Evolutionary conservation across 2,113 vertebrate genomes (phyloP).

Genomic region (Pseudopipra pipra): DNA sequence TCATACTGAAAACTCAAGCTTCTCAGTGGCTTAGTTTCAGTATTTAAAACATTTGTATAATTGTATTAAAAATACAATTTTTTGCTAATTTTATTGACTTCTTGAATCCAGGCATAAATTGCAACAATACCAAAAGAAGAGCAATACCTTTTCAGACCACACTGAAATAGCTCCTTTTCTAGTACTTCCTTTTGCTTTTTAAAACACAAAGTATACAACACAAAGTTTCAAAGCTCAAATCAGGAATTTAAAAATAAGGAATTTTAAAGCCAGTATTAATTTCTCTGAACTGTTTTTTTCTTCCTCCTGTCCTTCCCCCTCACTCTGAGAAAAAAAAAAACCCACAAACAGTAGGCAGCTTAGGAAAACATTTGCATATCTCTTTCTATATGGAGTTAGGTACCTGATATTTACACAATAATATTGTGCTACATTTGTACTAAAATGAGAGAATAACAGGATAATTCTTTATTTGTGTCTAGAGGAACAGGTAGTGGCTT

Average conservation of each 20-base stretch:
- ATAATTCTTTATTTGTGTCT: not conserved
- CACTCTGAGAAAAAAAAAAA: not conserved
- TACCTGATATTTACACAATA: not conserved
- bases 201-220: not conserved
- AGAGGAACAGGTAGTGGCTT: not conserved
- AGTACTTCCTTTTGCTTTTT: not conserved
- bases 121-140: not conserved
- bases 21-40: not conserved
- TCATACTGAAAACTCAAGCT: not conserved
- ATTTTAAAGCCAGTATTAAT: not conserved
- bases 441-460: not conserved
- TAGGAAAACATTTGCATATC: not conserved
- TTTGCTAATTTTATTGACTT: not conserved
- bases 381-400: not conserved
- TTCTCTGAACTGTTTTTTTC: not conserved
- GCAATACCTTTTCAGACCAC: not conserved
- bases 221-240: not conserved
- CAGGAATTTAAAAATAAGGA: not conserved
- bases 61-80: not conserved
- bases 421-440: not conserved
- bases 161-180: not conserved
- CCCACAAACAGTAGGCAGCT: not conserved
- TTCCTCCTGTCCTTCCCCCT: accelerated
- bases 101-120: not conserved
- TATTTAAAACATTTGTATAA: not conserved